Base-by-base conservation (phyloP, 2,888 invertebrate species). In the Acronicta leporina region DNA sequence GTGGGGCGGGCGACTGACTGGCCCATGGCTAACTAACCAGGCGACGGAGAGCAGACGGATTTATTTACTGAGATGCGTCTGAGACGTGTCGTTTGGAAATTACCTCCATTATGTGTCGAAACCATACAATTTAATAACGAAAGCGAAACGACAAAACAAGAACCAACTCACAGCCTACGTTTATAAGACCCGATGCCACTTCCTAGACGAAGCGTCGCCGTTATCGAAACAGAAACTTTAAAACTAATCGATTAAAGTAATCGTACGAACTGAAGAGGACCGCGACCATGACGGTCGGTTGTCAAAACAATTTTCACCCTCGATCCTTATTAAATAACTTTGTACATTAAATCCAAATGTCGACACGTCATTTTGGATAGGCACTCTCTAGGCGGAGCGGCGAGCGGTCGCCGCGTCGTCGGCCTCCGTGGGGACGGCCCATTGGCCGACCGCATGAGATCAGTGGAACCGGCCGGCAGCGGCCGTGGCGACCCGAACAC, bases 341-440 rank as follows among this genome's bases (percentile, higher is more conserved):
- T 94, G 94, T 95, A 95, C 94, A 95, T 94, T 93, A 88, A 91
- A 94, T 94, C 94, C 94, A 94, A 94, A 94, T 89, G 91, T 94
- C 92, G 93, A 94, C 93, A 93, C 92, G 92, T 94, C 92, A 90
- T 92, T 91, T 94, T 94, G 94, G 94, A 95, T 94, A 95, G 94
- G 94, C 95, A 95, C 94, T 94, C 94, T 94, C 92, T 94, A 94
- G 94, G 94, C 94, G 94, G 94, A 90, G 91, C 91, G 91, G 92
- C 91, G 90, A 88, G 89, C 88, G 90, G 89, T 87, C 88, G 89
- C 91, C 89, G 90, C 93, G 91, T 93, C 92, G 88, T 88, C 87
- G 88, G 92, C 91, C 90, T 89, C 91, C 91, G 88, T 88, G 85
- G 85, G 90, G 87, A 38, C 89, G 92, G 93, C 92, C 85, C 87